Evolutionary conservation across 2,888 invertebrate genomes (phyloP), one percentile per base, ranked within the genome.

Genomic region (Desoria tigrina): DNA sequence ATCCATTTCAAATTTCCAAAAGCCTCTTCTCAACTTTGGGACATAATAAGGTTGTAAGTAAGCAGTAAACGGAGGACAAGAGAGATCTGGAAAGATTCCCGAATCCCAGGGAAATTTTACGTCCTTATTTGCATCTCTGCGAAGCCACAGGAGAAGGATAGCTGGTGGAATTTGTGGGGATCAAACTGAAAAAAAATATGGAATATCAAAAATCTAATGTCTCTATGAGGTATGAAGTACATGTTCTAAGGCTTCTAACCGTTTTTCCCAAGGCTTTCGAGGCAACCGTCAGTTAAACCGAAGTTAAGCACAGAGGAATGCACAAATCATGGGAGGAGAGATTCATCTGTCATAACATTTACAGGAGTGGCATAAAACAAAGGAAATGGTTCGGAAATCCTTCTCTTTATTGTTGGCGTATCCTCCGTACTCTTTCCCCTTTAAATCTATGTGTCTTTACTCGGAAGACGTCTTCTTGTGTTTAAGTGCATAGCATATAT

Each of bases 341-440:
- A 64, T 70, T 70, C 70, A 63, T 65, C 67, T 70, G 70, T 70
- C 70, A 70, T 65, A 70, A 70, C 70, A 70, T 70, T 67, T 67
- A 70, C 63, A 66, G 66, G 61, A 70, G 61, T 57, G 67, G 62
- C 64, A 68, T 68, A 70, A 67, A 70, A 70, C 67, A 68, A 64
- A 63, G 70, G 70, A 70, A 70, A 70, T 70, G 70, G 70, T 61
- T 67, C 67, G 70, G 70, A 70, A 70, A 70, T 70, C 70, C 70
- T 63, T 63, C 62, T 55, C 65, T 58, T 58, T 45, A 58, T n/a
- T 58, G 58, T 57, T 37, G 16, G 45, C 58, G 45, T 58, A 42
- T 42, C 58, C 58, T 58, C 49, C 24, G 7, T 7, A 24, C 51
- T 51, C 51, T 26, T 7, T 24, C 23, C 26, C 49, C 18, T 21